A percentile compares a stretch with the other conserved stretches of the same genome.
These are phyloP conservation scores for Mamestra configurata DNA, from an alignment of 1,140 invertebrate species.

Conservation along the genomic window DNA sequence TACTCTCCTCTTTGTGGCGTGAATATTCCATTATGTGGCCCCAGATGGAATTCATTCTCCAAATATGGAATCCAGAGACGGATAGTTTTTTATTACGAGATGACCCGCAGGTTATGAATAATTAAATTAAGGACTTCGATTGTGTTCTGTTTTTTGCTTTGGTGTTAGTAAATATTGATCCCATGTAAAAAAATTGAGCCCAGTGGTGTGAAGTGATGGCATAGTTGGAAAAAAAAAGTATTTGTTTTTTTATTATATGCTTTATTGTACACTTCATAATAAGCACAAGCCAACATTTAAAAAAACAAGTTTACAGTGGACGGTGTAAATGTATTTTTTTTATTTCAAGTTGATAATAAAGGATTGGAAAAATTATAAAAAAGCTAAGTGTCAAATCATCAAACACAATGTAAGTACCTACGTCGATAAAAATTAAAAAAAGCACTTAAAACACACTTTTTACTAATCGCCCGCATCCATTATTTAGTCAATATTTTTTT, in stretches of 20 bases:
- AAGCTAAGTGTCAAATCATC: neutral
- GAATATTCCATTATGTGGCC: slow-evolving; percentile 59
- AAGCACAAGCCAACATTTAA: too few relatives aligned
- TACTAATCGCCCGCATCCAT: slow-evolving; percentile 39
- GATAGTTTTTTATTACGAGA: slow-evolving; percentile 23
- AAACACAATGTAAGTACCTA: neutral
- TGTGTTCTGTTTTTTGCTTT: slow-evolving; percentile 3
- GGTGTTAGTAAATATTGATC: neutral
- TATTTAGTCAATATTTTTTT: slow-evolving; percentile 34
- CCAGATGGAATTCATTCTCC: slow-evolving; percentile 50
- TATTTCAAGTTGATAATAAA: too few relatives aligned
- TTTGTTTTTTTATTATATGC: too few relatives aligned
- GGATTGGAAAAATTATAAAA: too few relatives aligned
- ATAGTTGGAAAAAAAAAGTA: neutral
- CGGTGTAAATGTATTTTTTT: too few relatives aligned
- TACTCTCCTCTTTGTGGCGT: slow-evolving; percentile 62
- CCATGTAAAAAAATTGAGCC: neutral
- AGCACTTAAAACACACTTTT: slow-evolving; percentile 32
- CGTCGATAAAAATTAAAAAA: slow-evolving; percentile 13
- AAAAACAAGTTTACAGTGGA: too few relatives aligned
- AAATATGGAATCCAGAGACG: slow-evolving; percentile 36
- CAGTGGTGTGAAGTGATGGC: neutral
- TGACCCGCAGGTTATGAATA: slow-evolving; percentile 42
- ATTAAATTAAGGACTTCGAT: slow-evolving; percentile 45
- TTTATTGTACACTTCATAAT: too few relatives aligned